Conservation (phyloP, 2,113 vertebrate species). For the Dicrurus megarhynchus region DNA sequence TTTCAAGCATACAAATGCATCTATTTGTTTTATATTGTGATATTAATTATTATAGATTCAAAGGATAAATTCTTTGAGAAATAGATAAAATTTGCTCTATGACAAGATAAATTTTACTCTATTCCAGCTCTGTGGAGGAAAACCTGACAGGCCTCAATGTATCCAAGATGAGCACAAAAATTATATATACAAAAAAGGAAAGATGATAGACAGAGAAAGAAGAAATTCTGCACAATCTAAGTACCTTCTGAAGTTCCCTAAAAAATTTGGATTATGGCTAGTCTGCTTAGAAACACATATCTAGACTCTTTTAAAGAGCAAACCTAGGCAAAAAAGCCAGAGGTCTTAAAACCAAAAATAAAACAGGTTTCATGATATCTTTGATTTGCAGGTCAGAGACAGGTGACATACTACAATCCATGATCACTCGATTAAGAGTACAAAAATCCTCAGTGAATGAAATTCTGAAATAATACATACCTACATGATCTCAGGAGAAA, state of each 20-base stretch:
- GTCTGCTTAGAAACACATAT: not conserved
- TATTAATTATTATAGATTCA: not conserved
- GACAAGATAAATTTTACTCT: not conserved
- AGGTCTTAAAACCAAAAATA: not conserved
- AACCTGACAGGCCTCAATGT: fast-evolving
- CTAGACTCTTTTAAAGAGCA: not conserved
- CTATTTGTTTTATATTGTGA: not conserved
- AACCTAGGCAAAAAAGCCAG: not conserved
- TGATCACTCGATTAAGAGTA: not conserved
- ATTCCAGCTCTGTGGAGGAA: not conserved
- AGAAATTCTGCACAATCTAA: not conserved
- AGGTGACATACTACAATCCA: not conserved
- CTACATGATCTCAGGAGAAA: not conserved
- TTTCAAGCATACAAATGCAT: not conserved
- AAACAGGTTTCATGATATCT: not conserved
- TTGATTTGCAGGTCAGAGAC: not conserved
- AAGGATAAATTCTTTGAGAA: not conserved
- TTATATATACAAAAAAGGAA: not conserved
- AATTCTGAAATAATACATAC: not conserved
- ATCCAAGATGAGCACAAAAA: not conserved
- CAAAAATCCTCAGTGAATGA: not conserved
- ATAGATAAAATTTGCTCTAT: not conserved
- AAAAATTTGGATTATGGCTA: not conserved
- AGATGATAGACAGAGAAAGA: not conserved
- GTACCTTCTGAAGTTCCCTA: not conserved